Conservation (phyloP, 1,140 invertebrate genomes). For the Panagrolaimus sp. region DNA sequence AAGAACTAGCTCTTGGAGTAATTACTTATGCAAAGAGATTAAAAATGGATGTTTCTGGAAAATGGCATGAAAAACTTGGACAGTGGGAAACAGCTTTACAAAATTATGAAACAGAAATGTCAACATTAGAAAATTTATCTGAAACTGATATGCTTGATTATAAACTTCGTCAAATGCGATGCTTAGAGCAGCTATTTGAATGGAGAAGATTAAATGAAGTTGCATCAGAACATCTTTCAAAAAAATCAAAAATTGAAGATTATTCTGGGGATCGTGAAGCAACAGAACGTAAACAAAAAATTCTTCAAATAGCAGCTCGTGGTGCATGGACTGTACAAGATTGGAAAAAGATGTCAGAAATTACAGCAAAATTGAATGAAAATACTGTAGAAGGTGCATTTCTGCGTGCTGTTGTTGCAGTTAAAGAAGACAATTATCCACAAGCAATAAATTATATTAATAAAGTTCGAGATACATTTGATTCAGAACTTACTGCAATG, state of each 20-base stretch:
- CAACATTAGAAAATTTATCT: slow-evolving; percentile 14
- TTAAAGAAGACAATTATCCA: slow-evolving; percentile 77
- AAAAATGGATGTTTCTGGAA: slow-evolving; percentile 62
- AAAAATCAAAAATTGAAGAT: not conserved
- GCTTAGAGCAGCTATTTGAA: slow-evolving; percentile 89
- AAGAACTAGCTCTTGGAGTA: slow-evolving; percentile 88
- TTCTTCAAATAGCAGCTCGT: slow-evolving; percentile 82
- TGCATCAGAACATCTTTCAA: slow-evolving; percentile 23
- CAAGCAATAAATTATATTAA: slow-evolving; percentile 62
- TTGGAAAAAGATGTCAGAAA: slow-evolving; percentile 77
- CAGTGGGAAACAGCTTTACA: slow-evolving; percentile 93
- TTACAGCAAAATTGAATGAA: slow-evolving; percentile 69
- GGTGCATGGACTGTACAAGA: slow-evolving; percentile 82
- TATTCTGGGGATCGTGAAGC: slow-evolving; percentile 18
- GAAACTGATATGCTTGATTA: slow-evolving; percentile 65
- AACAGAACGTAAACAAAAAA: slow-evolving; percentile 62
- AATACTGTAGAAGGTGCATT: slow-evolving; percentile 89
- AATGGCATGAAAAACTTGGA: slow-evolving; percentile 97
- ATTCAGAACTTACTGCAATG: slow-evolving; percentile 93
- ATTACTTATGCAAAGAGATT: not conserved
- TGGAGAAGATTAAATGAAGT: slow-evolving; percentile 67
- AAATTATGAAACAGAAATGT: slow-evolving; percentile 68
- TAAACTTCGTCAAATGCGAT: slow-evolving; percentile 85
- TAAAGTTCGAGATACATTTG: slow-evolving; percentile 77
- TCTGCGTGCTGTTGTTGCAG: slow-evolving; percentile 84